These are phyloP conservation scores for Anguilla rostrata DNA, from an alignment of 2,113 vertebrate species.

Conservation along the genomic window DNA sequence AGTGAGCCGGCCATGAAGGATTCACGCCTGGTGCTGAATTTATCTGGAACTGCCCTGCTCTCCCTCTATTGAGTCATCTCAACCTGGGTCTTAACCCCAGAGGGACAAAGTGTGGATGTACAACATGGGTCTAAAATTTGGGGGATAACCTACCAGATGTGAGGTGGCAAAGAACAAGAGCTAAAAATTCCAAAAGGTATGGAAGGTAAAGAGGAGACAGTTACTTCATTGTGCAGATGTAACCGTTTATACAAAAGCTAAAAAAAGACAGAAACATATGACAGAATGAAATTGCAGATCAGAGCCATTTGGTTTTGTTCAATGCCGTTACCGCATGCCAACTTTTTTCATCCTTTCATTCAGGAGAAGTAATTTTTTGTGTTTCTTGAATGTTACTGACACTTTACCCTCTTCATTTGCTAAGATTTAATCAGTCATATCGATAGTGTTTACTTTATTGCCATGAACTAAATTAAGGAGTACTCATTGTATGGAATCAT, in stretches of 20 bases:
- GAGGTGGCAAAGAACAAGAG: background rate
- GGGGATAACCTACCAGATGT: too few relatives aligned
- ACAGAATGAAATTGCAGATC: too few relatives aligned
- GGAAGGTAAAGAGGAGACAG: background rate
- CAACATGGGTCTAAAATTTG: background rate
- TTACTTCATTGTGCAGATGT: background rate
- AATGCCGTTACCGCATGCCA: background rate
- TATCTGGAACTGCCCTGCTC: background rate
- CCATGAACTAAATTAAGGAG: too few relatives aligned
- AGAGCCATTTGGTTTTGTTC: too few relatives aligned
- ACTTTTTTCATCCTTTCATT: too few relatives aligned
- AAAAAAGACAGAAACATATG: too few relatives aligned
- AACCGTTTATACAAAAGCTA: too few relatives aligned
- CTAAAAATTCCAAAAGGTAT: background rate
- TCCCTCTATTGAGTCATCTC: background rate
- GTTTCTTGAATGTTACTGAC: background rate
- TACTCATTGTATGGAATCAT: too few relatives aligned
- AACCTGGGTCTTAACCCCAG: background rate
- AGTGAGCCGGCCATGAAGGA: background rate
- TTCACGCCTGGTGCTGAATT: background rate
- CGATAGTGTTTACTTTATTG: too few relatives aligned
- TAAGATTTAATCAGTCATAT: too few relatives aligned
- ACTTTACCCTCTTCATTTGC: background rate
- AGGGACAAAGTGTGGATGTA: background rate
- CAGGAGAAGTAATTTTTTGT: too few relatives aligned